Evolutionary conservation across 2,797 vertebrate genomes (phyloP).

Genomic region (Gambusia yucatana): DNA sequence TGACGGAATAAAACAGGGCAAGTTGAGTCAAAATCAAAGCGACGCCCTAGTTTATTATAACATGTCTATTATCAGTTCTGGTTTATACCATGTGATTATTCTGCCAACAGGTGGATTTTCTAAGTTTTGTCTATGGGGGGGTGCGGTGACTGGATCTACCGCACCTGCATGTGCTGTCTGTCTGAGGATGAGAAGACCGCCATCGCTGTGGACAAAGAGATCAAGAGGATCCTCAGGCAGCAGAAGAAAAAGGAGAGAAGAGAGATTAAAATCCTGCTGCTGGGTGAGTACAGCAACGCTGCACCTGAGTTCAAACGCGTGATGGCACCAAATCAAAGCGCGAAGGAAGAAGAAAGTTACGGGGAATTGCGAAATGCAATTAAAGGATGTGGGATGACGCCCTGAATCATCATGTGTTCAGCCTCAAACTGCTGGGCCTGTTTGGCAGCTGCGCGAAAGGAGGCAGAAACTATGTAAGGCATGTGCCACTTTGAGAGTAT

Average conservation of each 20-base stretch:
- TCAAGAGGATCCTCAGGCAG: constrained; percentile 76
- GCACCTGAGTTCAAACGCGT: not conserved
- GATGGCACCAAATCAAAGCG: not conserved
- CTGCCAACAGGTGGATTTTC: constrained; percentile 30
- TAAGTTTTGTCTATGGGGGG: constrained; percentile 68
- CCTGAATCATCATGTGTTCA: not conserved
- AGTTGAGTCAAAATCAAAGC: not conserved
- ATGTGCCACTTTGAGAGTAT: constrained; percentile 53
- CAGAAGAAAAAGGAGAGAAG: constrained; percentile 78
- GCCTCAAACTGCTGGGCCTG: constrained; percentile 34
- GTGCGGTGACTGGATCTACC: constrained; percentile 67
- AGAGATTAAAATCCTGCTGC: constrained; percentile 83
- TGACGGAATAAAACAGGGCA: constrained; percentile 5
- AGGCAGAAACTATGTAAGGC: constrained; percentile 48
- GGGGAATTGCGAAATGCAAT: too few relatives aligned
- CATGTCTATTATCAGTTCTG: not conserved
- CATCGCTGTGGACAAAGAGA: constrained; percentile 78
- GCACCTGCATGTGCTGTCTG: constrained; percentile 76
- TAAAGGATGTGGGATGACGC: not conserved
- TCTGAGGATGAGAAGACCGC: constrained; percentile 78
- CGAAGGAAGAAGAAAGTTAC: not conserved
- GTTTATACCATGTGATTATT: constrained; percentile 11
- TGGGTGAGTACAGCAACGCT: constrained; percentile 72
- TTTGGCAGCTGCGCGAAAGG: constrained; percentile 34
- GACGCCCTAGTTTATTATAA: not conserved